Evolutionary conservation across 2,888 invertebrate genomes (phyloP), one percentile per base, ranked within the genome.

Genomic region (Trichogramma dendrolimi): DNA sequence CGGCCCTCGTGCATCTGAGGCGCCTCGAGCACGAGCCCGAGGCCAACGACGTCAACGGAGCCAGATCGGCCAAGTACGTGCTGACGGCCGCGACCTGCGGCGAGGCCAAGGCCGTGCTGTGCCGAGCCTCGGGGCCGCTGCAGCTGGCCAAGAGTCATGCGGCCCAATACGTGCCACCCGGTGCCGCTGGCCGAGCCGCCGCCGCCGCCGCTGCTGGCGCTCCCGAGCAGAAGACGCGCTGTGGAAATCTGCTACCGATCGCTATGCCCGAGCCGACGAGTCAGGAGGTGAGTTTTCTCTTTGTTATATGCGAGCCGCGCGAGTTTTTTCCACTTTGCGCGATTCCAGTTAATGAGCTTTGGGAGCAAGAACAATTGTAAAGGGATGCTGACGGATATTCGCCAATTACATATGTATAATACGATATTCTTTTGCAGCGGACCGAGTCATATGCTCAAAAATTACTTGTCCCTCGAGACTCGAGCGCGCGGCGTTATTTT

Each of bases 71-170:
- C 70, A 86, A 85, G 68, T 91, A 89, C 72, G 83, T 85, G 2
- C 80, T 92, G 72, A 84, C 88, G 67, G 85, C 91, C 49, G 90
- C 90, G 0, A 88, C 88, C 69, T 87, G 91, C 4, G 92, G 92
- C 0, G 87, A 89, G 70, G 87, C 89, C 0, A 86, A 84, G 71
- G 89, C 90, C 1, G 88, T 91, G n/a, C 80, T 92, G 6, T 87
- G 90, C 58, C 80, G 87, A 68, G 84, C 87, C 8, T 85, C 85
- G 11, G 88, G 88, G 1, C 86, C 88, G 11, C 79, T 90, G 55
- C 82, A 85, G 63, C 76, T 91, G 43, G 84, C 89, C 39, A 64
- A 63, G n/a, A 14, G 55, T 27, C 2, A 55, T 1, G 50, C 27
- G 14, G 39, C 46, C 6, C 65, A 53, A 40, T 65, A 65, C 53